These are phyloP conservation scores for Apodemus sylvaticus DNA, from an alignment of 2,113 vertebrate genomes.

Conservation along the genomic window DNA sequence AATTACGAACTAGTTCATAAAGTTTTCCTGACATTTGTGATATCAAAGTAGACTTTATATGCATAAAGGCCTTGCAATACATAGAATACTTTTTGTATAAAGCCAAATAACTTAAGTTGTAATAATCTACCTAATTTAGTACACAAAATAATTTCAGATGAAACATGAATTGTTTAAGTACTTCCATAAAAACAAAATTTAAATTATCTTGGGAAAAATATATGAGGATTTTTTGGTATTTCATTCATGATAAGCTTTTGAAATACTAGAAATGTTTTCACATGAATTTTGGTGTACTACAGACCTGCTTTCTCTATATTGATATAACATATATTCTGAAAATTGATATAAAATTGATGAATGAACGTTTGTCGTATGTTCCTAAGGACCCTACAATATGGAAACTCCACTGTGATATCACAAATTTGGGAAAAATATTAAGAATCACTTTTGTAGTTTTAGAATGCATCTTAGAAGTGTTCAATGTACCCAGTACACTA, in stretches of 20 bases:
- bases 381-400: not conserved
- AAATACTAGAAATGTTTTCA: constrained; percentile 11
- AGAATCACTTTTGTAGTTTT: not conserved
- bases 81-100: not conserved
- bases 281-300: not conserved
- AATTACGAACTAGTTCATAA: not conserved
- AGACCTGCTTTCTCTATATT: not conserved
- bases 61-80: not conserved
- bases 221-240: not conserved
- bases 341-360: not conserved
- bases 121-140: not conserved
- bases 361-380: not conserved
- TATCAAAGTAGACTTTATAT: not conserved
- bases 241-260: not conserved
- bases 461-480: not conserved
- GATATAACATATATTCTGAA: not conserved
- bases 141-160: not conserved
- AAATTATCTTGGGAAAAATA: not conserved
- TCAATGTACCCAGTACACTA: not conserved
- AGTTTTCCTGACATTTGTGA: not conserved
- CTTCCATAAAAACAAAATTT: constrained; percentile 6
- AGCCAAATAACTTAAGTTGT: not conserved
- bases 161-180: constrained; percentile 15
- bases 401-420: not conserved
- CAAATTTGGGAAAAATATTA: not conserved